phyloP scores from a whole-genome alignment of 2,888 invertebrate genomes.

The Lithodes maja region DNA sequence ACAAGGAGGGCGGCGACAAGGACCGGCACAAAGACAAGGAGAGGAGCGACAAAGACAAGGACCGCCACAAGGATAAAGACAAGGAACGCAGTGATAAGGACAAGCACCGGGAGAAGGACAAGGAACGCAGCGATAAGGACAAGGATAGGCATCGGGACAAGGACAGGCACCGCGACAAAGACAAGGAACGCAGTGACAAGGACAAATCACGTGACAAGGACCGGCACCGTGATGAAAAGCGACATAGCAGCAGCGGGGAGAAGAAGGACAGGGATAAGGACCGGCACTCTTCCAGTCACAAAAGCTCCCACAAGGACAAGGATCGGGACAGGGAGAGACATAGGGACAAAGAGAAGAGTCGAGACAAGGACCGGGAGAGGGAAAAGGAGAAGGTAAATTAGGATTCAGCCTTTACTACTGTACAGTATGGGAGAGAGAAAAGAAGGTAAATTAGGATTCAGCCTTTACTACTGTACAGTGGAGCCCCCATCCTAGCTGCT shows the following conservation, averaged over 20 bases:
- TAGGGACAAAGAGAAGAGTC: conserved; percentile 62
- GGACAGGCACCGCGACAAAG: conserved; percentile 71
- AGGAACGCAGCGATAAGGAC: conserved; percentile 75
- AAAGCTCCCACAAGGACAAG: conserved; percentile 75
- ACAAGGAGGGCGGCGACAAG: conserved; percentile 74
- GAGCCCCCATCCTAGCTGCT: too few relatives aligned
- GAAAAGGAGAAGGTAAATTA: conserved; percentile 73
- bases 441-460: too few relatives aligned
- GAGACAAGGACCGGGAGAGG: conserved; percentile 75
- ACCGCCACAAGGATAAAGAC: conserved; percentile 73
- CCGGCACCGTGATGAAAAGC: conserved; percentile 73
- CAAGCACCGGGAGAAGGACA: conserved; percentile 74
- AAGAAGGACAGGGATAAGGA: conserved; percentile 74
- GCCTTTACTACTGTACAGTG: too few relatives aligned
- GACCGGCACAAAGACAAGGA: conserved; percentile 73
- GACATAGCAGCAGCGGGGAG: conserved; percentile 76
- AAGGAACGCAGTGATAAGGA: conserved; percentile 73
- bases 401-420: too few relatives aligned
- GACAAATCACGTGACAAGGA: conserved; percentile 73
- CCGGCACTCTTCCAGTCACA: conserved; percentile 74
- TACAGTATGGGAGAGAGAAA: too few relatives aligned
- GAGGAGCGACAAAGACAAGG: conserved; percentile 71
- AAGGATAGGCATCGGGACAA: conserved; percentile 72
- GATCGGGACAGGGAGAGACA: conserved; percentile 76
- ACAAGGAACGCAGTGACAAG: conserved; percentile 72